Percentiles rank a stretch among this genome's conserved stretches.
Conservation (phyloP, 1,140 invertebrate species). For the Teleogryllus occipitalis region DNA sequence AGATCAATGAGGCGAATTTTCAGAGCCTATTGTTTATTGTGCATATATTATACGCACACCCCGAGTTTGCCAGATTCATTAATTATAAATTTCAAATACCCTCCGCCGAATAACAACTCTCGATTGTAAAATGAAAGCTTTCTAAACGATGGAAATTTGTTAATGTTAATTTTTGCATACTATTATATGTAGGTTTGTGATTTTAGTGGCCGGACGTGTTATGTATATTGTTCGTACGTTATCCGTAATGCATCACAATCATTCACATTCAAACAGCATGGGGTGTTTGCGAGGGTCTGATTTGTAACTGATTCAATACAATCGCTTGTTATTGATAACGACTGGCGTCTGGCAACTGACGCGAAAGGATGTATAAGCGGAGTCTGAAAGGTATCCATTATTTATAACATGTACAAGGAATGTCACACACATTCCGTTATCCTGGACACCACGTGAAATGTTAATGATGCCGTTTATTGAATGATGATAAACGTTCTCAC, state of each 20-base stretch:
- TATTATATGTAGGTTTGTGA: background rate
- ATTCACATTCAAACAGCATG: background rate
- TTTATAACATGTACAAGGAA: too few species aligned
- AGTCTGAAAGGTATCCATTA: background rate
- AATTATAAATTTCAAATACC: conserved; percentile 2
- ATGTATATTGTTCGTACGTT: background rate
- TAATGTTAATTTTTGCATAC: background rate
- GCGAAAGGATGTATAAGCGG: background rate
- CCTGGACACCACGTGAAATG: too few species aligned
- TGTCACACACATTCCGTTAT: too few species aligned
- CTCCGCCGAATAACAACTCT: background rate
- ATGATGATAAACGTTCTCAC: too few species aligned
- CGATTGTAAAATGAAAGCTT: background rate
- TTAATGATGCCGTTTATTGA: too few species aligned
- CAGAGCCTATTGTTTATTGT: background rate
- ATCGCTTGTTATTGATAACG: background rate
- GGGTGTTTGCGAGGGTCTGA: background rate
- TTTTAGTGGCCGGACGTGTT: background rate
- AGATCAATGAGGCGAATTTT: background rate
- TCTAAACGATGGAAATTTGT: background rate
- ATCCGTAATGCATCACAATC: background rate
- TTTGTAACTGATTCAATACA: background rate
- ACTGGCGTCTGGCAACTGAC: background rate
- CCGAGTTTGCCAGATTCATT: background rate
- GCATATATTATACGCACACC: background rate